Base-by-base conservation (phyloP, 2,888 invertebrate species). In the Dione juno region DNA sequence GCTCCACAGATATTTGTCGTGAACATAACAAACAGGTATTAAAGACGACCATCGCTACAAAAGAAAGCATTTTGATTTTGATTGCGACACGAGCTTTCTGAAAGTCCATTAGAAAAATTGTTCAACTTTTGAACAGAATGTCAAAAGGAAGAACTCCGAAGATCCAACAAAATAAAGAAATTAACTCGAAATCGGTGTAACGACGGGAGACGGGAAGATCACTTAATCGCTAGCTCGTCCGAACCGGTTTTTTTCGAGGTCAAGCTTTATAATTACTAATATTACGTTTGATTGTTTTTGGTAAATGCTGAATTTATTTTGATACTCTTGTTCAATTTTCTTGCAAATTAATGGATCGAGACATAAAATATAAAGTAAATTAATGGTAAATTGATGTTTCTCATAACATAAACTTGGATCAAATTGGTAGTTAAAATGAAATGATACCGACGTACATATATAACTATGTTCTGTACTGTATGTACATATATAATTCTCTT, bases 131-230 rank as follows among this genome's bases (percentile, higher is more conserved):
- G 69, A 73, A 74, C 71, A 63, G 77, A 78, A 78, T 78, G 73
- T 75, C 52, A 78, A 81, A 81, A 77, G 76, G 75, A 81, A 80
- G 79, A 82, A 81, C 79, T 77, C 77, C 74, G 77, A 81, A 80
- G 83, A 78, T 80, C 82, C 81, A 84, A 87, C 86, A 88, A 88
- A 89, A 90, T 89, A 89, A 89, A 89, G 89, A 90, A 89, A 90
- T 90, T 90, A 89, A 89, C 85, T 84, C 82, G 81, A 83, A 89
- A 89, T 89, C 86, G 86, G 86, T 90, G 85, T 86, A 88, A 89
- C 87, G 84, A 87, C 82, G 83, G 84, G 80, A 28, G 28, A 28
- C 28, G 28, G 28, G 28, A n/a, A 85, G 89, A 89, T 90, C 87
- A 84, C 88, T 89, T 89, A 89, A 89, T 89, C 88, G 79, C 81